Evolutionary conservation across 2,797 vertebrate species (phyloP).

Genomic region (Poeciliopsis gracilis): DNA sequence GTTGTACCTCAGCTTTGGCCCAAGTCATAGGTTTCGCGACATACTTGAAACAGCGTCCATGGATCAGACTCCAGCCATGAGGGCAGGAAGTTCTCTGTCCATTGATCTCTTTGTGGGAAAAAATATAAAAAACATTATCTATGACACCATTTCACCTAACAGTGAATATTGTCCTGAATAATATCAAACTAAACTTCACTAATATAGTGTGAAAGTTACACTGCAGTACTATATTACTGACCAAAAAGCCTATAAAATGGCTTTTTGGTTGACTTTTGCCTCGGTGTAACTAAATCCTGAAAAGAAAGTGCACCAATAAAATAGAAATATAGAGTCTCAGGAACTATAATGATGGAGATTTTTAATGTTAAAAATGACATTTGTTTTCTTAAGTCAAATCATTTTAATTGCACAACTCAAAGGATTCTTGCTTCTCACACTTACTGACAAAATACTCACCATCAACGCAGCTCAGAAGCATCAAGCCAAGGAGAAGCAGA

Average conservation of each 20-base stretch:
- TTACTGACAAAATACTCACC: not conserved
- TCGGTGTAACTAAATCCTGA: not conserved
- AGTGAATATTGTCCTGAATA: too few relatives aligned
- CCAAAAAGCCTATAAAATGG: not conserved
- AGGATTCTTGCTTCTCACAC: not conserved
- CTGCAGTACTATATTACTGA: too few relatives aligned
- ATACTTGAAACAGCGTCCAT: not conserved
- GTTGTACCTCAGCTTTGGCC: not conserved
- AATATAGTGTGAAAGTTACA: not conserved
- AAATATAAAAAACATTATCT: too few relatives aligned
- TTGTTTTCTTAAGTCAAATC: not conserved
- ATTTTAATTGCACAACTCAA: not conserved
- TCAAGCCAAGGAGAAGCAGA: not conserved
- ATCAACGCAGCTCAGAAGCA: not conserved
- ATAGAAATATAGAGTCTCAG: too few relatives aligned
- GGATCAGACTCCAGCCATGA: fast-evolving
- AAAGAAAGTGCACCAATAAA: not conserved
- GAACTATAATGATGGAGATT: not conserved
- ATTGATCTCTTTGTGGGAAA: not conserved
- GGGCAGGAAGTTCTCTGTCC: not conserved
- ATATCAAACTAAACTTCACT: not conserved
- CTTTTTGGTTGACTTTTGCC: not conserved
- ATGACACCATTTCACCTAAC: too few relatives aligned
- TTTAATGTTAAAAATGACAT: not conserved
- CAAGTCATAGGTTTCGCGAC: not conserved